phyloP scores from a whole-genome alignment of 2,888 invertebrate species.

The Trichopoda pennipes region DNA sequence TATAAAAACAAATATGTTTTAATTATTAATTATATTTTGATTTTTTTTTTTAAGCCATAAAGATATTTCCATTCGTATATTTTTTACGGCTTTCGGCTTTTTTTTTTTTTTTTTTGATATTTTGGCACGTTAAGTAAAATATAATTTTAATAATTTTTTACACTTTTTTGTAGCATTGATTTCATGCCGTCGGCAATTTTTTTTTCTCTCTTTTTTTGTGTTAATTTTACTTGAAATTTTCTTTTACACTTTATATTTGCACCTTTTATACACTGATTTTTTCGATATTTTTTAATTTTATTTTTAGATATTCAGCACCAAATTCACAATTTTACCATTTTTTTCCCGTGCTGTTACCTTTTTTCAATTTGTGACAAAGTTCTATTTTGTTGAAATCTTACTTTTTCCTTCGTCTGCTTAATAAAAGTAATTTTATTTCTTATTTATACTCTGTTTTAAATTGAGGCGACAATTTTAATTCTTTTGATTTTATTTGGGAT shows the following conservation, averaged over 20 bases:
- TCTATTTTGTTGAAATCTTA: slow-evolving; percentile 31
- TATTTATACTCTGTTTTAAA: slow-evolving; percentile 10
- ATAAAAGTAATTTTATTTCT: neutral
- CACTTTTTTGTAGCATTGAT: slow-evolving; percentile 62
- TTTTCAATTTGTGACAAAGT: slow-evolving; percentile 52
- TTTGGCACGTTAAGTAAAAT: slow-evolving; percentile 72
- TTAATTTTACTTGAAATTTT: slow-evolving; percentile 8
- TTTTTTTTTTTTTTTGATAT: slow-evolving; percentile 65
- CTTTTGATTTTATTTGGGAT: slow-evolving; percentile 28
- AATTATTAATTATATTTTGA: neutral
- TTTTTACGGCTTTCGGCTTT: slow-evolving; percentile 23
- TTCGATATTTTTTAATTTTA: slow-evolving; percentile 30
- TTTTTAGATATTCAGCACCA: slow-evolving; percentile 63
- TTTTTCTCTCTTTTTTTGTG: slow-evolving; percentile 12
- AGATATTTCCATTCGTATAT: neutral
- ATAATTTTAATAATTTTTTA: slow-evolving; percentile 61
- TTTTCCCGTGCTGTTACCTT: slow-evolving; percentile 34
- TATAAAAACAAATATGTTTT: slow-evolving; percentile 9
- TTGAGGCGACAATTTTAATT: slow-evolving; percentile 33
- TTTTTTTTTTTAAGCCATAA: neutral
- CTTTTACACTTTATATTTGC: slow-evolving; percentile 36
- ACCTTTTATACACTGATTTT: slow-evolving; percentile 47
- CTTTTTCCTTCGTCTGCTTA: slow-evolving; percentile 26
- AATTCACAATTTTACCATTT: slow-evolving; percentile 39
- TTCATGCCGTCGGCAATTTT: slow-evolving; percentile 64